Percentiles rank a stretch among this genome's conserved stretches.
Conservation (phyloP, 2,113 vertebrate species). For the Ginglymostoma cirratum region DNA sequence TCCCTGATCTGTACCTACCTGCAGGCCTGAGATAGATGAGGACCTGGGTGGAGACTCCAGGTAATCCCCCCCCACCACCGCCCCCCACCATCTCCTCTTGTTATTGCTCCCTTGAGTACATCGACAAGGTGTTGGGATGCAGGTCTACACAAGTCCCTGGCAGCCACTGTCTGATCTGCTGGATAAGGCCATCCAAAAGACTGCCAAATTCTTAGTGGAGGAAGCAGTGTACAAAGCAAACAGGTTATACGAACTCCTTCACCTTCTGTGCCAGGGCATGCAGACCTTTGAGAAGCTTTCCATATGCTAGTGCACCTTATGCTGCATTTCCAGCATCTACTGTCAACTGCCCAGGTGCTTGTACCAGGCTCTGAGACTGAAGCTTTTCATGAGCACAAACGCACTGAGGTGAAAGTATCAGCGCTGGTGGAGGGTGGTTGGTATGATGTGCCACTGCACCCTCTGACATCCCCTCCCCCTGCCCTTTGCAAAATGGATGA, state of each 20-base stretch:
- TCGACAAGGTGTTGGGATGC: too few species aligned
- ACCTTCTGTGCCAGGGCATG: neutral
- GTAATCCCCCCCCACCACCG: too few species aligned
- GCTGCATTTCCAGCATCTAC: neutral
- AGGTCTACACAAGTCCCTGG: too few species aligned
- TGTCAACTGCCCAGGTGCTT: neutral
- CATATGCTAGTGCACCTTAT: neutral
- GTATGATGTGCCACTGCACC: neutral
- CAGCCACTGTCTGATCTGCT: too few species aligned
- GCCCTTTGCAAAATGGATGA: neutral
- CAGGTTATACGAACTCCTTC: neutral
- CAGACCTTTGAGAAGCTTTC: neutral
- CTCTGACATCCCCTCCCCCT: neutral
- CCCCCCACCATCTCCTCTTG: too few species aligned
- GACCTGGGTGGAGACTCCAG: too few species aligned
- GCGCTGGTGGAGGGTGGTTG: neutral
- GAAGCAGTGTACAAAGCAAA: neutral
- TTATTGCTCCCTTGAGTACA: too few species aligned
- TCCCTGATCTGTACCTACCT: too few species aligned
- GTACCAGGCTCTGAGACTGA: neutral
- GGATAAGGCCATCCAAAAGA: neutral
- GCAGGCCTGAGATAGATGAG: too few species aligned
- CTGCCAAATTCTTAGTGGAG: neutral
- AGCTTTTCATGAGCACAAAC: neutral
- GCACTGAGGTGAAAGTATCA: neutral